Evolutionary conservation across 1,140 invertebrate genomes (phyloP).

Genomic region (Agrypnia vestita): DNA sequence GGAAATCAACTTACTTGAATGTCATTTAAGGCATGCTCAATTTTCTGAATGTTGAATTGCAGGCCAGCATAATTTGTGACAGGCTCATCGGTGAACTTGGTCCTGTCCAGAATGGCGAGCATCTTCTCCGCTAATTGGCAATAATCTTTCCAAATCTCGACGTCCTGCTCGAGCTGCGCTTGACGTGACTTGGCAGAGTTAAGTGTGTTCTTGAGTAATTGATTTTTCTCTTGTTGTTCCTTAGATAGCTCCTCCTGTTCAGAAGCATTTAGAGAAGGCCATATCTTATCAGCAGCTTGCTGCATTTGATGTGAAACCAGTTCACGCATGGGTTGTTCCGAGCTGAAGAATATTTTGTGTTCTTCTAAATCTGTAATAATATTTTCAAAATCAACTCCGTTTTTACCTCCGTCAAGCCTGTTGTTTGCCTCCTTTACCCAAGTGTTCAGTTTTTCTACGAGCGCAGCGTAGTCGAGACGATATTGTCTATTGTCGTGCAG

Average conservation of each 20-base stretch:
- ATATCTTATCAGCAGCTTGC: constrained; percentile 88
- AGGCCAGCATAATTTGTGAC: constrained; percentile 84
- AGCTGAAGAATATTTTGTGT: constrained; percentile 89
- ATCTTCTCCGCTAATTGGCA: constrained; percentile 83
- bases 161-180: constrained; percentile 83
- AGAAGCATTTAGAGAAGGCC: constrained; percentile 84
- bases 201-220: constrained; percentile 85
- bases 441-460: constrained; percentile 84
- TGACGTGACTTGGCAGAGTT: constrained; percentile 86
- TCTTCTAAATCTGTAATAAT: constrained; percentile 87
- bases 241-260: constrained; percentile 88
- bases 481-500: constrained; percentile 86
- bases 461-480: constrained; percentile 80
- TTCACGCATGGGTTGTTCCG: constrained; percentile 84
- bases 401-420: constrained; percentile 83
- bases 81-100: constrained; percentile 82
- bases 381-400: constrained; percentile 91
- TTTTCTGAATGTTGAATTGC: constrained; percentile 86
- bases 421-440: constrained; percentile 91
- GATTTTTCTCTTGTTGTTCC: constrained; percentile 85
- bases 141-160: constrained; percentile 87
- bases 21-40: constrained; percentile 84
- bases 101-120: constrained; percentile 81
- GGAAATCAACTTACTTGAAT: constrained; percentile 78
- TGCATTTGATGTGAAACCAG: constrained; percentile 87